These are phyloP conservation scores for Scolopax rusticola DNA, from an alignment of 2,797 vertebrate species.

Conservation along the genomic window DNA sequence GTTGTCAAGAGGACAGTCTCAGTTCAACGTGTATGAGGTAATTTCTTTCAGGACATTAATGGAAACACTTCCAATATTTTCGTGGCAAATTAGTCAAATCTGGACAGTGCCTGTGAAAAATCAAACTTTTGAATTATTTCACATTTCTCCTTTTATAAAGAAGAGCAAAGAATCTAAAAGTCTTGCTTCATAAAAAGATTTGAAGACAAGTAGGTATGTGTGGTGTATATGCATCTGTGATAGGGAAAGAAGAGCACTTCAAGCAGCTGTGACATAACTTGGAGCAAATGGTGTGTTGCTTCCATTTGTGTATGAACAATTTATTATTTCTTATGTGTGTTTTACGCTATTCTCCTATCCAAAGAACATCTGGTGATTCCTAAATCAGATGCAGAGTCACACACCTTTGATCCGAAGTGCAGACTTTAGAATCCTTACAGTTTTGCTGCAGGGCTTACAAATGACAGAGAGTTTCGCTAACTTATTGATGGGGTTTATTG, in stretches of 20 bases:
- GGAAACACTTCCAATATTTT: background rate
- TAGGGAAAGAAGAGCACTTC: background rate
- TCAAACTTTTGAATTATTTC: background rate
- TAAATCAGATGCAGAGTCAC: background rate
- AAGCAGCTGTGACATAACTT: background rate
- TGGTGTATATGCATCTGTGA: background rate
- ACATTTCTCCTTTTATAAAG: background rate
- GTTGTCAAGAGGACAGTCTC: conserved; percentile 94
- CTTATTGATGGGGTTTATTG: background rate
- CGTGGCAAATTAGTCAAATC: background rate
- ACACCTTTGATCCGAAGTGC: background rate
- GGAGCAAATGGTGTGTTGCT: background rate
- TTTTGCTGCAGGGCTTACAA: background rate
- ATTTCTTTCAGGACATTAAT: conserved; percentile 3
- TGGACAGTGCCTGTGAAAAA: background rate
- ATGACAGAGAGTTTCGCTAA: background rate
- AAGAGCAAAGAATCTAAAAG: background rate
- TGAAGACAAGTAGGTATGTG: background rate
- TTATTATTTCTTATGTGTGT: background rate
- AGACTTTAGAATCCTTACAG: background rate
- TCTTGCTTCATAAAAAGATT: background rate
- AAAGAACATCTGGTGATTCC: background rate
- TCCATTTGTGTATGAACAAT: background rate
- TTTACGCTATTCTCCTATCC: background rate
- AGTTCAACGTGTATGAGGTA: conserved; percentile 98